Conservation (phyloP, 2,888 invertebrate genomes). For the Drosophila subquinaria region DNA sequence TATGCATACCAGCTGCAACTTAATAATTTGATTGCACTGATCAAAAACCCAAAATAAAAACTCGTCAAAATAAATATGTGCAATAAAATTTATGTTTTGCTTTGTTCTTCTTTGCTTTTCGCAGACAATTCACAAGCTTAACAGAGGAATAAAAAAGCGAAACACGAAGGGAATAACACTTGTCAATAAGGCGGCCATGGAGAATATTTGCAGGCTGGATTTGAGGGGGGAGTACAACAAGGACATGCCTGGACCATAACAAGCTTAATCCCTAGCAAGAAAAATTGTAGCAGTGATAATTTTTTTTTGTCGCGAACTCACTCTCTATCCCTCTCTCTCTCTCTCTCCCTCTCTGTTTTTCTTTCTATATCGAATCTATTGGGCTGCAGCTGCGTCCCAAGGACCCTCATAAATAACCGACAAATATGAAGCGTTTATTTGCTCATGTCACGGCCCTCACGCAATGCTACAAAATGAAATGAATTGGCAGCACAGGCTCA, state of each 20-base stretch:
- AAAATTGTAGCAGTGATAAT: slow-evolving; percentile 73
- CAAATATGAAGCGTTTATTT: slow-evolving; percentile 82
- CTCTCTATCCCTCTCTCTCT: slow-evolving; percentile 17
- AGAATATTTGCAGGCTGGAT: slow-evolving; percentile 18
- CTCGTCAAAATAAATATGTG: slow-evolving; percentile 60
- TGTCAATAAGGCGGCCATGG: slow-evolving; percentile 50
- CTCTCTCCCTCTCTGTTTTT: slow-evolving; percentile 12
- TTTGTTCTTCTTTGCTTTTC: slow-evolving; percentile 35
- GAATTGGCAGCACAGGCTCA: slow-evolving; percentile 60
- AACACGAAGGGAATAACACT: slow-evolving; percentile 32
- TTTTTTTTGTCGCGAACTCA: slow-evolving; percentile 31
- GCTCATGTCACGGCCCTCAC: slow-evolving; percentile 79
- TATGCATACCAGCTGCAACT: slow-evolving; percentile 43
- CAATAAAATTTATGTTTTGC: slow-evolving; percentile 58
- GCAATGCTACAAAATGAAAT: slow-evolving; percentile 52
- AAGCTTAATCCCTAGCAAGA: slow-evolving; percentile 76
- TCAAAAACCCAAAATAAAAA: slow-evolving; percentile 33
- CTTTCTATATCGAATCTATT: slow-evolving; percentile 29
- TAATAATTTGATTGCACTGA: slow-evolving; percentile 37
- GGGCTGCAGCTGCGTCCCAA: slow-evolving; percentile 73
- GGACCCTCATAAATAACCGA: slow-evolving; percentile 82
- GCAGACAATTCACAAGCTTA: slow-evolving; percentile 74
- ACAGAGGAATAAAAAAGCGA: slow-evolving; percentile 38
- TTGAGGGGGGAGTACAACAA: slow-evolving; percentile 33
- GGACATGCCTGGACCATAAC: slow-evolving; percentile 55